Evolutionary conservation across 2,797 vertebrate species (phyloP), one percentile per base, ranked within the genome.

Genomic region (Manis pentadactyla): DNA sequence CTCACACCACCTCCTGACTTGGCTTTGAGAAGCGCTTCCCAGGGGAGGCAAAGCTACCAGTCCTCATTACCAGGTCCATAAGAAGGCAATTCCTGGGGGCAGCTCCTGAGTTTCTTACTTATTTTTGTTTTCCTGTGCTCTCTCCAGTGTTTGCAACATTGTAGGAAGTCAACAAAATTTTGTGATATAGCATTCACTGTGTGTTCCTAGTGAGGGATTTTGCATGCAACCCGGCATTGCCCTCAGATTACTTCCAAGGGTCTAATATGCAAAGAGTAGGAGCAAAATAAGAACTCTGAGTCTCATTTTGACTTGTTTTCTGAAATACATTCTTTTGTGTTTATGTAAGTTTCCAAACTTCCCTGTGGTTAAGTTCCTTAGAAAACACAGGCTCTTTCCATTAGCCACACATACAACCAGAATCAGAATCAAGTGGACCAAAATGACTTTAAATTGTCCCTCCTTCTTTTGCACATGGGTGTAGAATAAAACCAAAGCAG

Each of bases 341-440:
- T 97, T 94, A 87, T 91, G 46, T 81, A 84, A 68, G 73, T 97
- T 95, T 96, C 93, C 95, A 87, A 97, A 93, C 18, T 31, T 95
- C 92, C 51, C 63, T 93, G 92, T 74, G 87, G 95, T 96, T 95
- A 91, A 93, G 82, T 42, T 90, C 83, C 81, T 97, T 94, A 92
- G 71, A 90, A 97, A 98, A 97, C 66, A 92, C 64, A 95, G 69
- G 69, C 92, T 88, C 90, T 97, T 97, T 97, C 95, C 92, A 95
- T 95, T 96, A 93, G 64, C 74, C 92, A 89, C 75, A 96, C 68
- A 87, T 46, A 90, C 55, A 95, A 93, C 74, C 37, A 57, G 89
- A 95, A 46, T 86, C 86, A 97, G 69, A 93, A 96, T 29, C 13
- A 2, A 92, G 87, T 27, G 78, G 27, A 81, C 84, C 92, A 96